These are phyloP conservation scores for Neoascia interrupta DNA, from an alignment of 2,888 invertebrate genomes.

Conservation along the genomic window DNA sequence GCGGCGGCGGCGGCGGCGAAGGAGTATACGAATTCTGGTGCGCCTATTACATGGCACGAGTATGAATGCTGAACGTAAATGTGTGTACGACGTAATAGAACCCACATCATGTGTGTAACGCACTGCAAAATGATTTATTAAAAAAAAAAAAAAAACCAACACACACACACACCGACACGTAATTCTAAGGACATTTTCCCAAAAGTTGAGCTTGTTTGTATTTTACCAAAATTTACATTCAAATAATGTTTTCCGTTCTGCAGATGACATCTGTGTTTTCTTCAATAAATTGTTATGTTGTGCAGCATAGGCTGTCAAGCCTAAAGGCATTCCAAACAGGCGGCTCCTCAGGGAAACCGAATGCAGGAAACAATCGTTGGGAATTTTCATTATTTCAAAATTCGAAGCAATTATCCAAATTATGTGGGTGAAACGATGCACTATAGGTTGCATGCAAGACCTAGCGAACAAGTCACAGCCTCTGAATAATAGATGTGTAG, in stretches of 20 bases:
- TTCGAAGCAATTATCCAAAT: slow-evolving; percentile 48
- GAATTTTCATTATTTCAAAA: slow-evolving; percentile 35
- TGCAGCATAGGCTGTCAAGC: slow-evolving; percentile 1
- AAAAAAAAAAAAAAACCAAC: slow-evolving; percentile 2
- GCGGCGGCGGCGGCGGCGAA: no score
- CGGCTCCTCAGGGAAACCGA: slow-evolving; percentile 13
- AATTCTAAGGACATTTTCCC: no score
- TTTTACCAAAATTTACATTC: slow-evolving; percentile 41
- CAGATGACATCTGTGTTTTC: slow-evolving; percentile 43
- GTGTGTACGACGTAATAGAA: no score
- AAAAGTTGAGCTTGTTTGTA: neutral
- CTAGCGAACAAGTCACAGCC: no score
- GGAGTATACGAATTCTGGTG: no score
- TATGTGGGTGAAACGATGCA: slow-evolving; percentile 1
- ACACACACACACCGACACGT: no score
- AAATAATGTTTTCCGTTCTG: slow-evolving; percentile 31
- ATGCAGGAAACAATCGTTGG: slow-evolving; percentile 19
- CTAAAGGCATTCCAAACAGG: neutral
- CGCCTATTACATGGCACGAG: no score
- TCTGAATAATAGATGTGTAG: slow-evolving; percentile 4
- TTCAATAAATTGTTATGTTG: slow-evolving; percentile 41
- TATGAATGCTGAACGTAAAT: no score
- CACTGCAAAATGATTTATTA: slow-evolving; percentile 14
- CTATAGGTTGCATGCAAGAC: no score
- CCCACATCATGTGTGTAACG: slow-evolving; percentile 6